Base-by-base conservation (phyloP, 2,113 vertebrate species). In the Podarcis cretensis region DNA sequence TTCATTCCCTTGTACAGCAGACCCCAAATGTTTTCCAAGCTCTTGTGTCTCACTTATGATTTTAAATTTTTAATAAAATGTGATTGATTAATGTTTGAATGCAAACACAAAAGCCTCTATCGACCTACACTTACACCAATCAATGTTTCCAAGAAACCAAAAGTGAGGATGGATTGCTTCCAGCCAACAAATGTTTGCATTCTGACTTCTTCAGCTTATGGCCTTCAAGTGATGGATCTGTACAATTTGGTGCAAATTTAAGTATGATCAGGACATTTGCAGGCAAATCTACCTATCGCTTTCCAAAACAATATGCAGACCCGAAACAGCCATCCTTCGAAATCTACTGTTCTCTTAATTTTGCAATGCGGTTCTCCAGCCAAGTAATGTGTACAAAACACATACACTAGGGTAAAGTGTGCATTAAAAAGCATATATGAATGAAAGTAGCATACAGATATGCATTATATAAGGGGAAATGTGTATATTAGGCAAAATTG, bases 51-150 rank as follows among this genome's bases (percentile, higher is more conserved):
- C 57, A 59, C 0, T 0, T 43, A n/a, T 16, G 83, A 27, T 80
- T 95, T 85, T 95, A 94, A 97, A 96, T 91, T 92, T 95, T 94
- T 96, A 94, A 96, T 96, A 96, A 96, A 96, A 95, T 83, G 76
- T 87, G 93, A 94, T 94, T 94, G 95, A 97, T 95, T 96, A 96
- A 95, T 93, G 94, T 96, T 96, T 95, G 96, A 96, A 97, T 92
- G 90, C 89, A 93, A 96, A 93, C 83, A 92, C 89, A 93, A 95
- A 95, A 96, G 86, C 84, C 78, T 93, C 79, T 87, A 89, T 93
- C 86, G 93, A 96, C 87, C 90, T 91, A 92, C 90, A 94, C 91
- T 96, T 95, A 94, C 3, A 79, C 80, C 93, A 93, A 96, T 95
- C 95, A 95, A 95, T 97, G 81, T 83, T 95, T 93, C 95, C 93